These are phyloP conservation scores for Pempheris klunzingeri DNA, from an alignment of 2,797 vertebrate genomes.

Conservation along the genomic window DNA sequence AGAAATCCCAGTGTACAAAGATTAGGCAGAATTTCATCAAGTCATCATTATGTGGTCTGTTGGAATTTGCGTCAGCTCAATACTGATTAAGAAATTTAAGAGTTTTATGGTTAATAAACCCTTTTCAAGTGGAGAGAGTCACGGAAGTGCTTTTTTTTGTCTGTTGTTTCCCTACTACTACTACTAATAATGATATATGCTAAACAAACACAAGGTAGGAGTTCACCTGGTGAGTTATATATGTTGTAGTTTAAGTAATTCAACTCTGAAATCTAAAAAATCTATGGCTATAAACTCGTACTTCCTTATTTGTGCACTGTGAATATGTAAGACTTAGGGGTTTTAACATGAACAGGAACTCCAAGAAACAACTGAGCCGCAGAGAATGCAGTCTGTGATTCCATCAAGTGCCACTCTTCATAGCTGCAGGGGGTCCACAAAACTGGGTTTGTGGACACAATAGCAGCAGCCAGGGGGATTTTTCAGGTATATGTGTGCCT, in stretches of 20 bases:
- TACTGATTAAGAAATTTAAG: conserved; percentile 13
- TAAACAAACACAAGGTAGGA: not conserved
- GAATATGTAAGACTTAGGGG: too few species aligned
- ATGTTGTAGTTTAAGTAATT: not conserved
- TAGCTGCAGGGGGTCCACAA: conserved; percentile 17
- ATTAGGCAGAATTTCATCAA: conserved; percentile 4
- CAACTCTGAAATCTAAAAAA: not conserved
- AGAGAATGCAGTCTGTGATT: conserved; percentile 27
- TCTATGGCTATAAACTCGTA: not conserved
- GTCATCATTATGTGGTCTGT: conserved; percentile 14
- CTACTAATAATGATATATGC: not conserved
- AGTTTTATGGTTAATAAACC: conserved; percentile 11
- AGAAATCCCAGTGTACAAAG: conserved; percentile 15
- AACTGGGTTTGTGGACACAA: conserved; percentile 43
- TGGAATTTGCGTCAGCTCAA: conserved; percentile 25
- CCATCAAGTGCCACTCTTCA: conserved; percentile 23
- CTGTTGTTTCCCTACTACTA: not conserved
- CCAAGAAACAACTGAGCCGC: not conserved
- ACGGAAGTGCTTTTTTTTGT: not conserved
- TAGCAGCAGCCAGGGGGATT: conserved; percentile 22
- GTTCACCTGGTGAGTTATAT: not conserved
- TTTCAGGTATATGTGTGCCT: conserved; percentile 16
- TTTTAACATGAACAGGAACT: not conserved
- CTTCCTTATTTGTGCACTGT: not conserved
- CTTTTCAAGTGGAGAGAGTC: conserved; percentile 6